Evolutionary conservation across 2,113 vertebrate species (phyloP), one percentile per base, ranked within the genome.

Genomic region (Cebus imitator): DNA sequence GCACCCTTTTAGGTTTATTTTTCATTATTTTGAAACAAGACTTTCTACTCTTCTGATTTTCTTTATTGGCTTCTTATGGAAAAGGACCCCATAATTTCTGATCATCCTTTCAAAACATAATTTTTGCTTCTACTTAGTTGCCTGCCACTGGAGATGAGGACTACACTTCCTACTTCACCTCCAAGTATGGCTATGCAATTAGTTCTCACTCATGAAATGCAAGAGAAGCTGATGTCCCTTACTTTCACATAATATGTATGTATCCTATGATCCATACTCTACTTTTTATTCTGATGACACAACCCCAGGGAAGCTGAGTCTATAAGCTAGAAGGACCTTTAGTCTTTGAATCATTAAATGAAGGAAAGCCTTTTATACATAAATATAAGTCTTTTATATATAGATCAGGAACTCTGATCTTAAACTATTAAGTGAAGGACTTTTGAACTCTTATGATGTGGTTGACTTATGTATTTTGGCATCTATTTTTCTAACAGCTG

Each of bases 261-360:
- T 5, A 27, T 27, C 17, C 9, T 4, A 37, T 2, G 2, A 8
- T 57, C 50, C 25, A 1, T 9, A 2, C 25, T 43, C 0, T 64
- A 8, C 37, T 79, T 43, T 55, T 5, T 1, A 27, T 78, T 61
- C 35, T 79, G n/a, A 84, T 30, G 12, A 55, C 14, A 58, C 32
- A 50, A 23, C 9, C 1, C 14, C 6, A 57, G 25, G 11, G 2
- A 18, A 82, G 32, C 3, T 11, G 8, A 55, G 11, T 66, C 52
- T 8, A 14, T 64, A 55, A 16, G 16, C 37, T 2, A 91, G 17
- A 64, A 55, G 18, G 23, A n/a, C 4, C 5, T 5, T 45, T 70
- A 27, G 11, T 92, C 5, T 81, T 21, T 82, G n/a, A 87, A n/a
- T 66, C 66, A 30, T 23, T 37, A 82, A 86, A 20, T 10, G 8